These are phyloP conservation scores for Paramormyrops hopkinsi DNA, from an alignment of 2,797 vertebrate species.

Conservation along the genomic window DNA sequence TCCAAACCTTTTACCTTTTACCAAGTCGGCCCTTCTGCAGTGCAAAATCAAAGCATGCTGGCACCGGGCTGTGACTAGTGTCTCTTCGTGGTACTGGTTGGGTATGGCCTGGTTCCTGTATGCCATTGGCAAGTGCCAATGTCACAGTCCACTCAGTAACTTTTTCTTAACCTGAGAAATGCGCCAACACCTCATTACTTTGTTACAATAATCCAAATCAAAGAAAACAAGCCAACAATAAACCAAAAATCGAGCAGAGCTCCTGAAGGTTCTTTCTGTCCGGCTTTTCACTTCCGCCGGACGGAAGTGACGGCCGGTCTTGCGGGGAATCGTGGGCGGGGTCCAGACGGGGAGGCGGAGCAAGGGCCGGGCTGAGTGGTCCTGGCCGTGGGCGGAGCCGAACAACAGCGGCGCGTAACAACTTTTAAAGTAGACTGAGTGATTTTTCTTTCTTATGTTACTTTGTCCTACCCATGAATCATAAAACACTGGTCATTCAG, in stretches of 20 bases:
- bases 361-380: too few relatives aligned
- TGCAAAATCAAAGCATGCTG: background rate
- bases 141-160: background rate
- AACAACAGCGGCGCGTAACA: too few relatives aligned
- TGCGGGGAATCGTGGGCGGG: too few relatives aligned
- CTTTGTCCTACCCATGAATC: background rate
- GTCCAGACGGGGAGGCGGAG: too few relatives aligned
- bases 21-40: background rate
- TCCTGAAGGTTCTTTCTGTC: too few relatives aligned
- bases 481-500: background rate
- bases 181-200: background rate
- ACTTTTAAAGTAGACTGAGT: background rate
- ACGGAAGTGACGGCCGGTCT: too few relatives aligned
- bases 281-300: too few relatives aligned
- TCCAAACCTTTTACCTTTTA: background rate
- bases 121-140: background rate
- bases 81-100: background rate
- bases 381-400: too few relatives aligned
- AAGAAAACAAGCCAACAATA: too few relatives aligned
- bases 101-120: background rate
- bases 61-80: background rate
- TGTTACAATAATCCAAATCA: too few relatives aligned
- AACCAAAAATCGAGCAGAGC: too few relatives aligned
- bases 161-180: background rate
- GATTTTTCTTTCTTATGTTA: background rate